Percentiles rank a stretch among this genome's conserved stretches.
These are phyloP conservation scores for Vulpes vulpes DNA, from an alignment of 2,113 vertebrate genomes.

Conservation along the genomic window DNA sequence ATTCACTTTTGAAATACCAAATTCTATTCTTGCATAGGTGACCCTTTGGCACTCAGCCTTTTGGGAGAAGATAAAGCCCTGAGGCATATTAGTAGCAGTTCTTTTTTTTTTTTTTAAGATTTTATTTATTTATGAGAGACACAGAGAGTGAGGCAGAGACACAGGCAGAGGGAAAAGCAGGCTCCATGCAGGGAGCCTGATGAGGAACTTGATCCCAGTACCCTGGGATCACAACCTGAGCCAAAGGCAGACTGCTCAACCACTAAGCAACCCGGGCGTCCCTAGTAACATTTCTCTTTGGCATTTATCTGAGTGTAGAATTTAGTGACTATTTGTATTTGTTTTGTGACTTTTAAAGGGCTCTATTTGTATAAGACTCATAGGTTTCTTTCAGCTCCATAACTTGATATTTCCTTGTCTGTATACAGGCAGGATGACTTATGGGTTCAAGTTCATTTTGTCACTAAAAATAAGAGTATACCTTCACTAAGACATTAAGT, in stretches of 20 bases:
- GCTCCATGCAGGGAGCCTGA: too few relatives aligned
- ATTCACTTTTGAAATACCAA: not conserved
- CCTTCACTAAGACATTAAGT: not conserved
- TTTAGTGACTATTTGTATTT: constrained; percentile 42
- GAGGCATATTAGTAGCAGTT: not conserved
- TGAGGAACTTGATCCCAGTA: too few relatives aligned
- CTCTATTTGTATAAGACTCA: not conserved
- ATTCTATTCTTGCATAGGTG: not conserved
- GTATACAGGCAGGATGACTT: not conserved
- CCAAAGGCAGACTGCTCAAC: too few relatives aligned
- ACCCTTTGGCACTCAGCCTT: not conserved
- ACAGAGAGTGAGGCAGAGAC: too few relatives aligned
- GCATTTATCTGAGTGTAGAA: constrained; percentile 1
- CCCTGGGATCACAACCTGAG: too few relatives aligned
- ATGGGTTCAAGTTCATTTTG: not conserved
- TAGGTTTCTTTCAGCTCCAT: not conserved
- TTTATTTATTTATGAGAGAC: too few relatives aligned
- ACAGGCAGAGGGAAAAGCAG: too few relatives aligned
- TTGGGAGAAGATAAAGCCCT: not conserved
- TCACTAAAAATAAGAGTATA: constrained; percentile 17
- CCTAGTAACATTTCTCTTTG: not conserved
- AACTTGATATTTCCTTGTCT: not conserved
- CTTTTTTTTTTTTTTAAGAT: not conserved
- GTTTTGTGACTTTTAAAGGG: constrained; percentile 16
- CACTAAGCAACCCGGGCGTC: too few relatives aligned